Evolutionary conservation across 1,140 invertebrate genomes (phyloP).

Genomic region (Charaxes varanes): DNA sequence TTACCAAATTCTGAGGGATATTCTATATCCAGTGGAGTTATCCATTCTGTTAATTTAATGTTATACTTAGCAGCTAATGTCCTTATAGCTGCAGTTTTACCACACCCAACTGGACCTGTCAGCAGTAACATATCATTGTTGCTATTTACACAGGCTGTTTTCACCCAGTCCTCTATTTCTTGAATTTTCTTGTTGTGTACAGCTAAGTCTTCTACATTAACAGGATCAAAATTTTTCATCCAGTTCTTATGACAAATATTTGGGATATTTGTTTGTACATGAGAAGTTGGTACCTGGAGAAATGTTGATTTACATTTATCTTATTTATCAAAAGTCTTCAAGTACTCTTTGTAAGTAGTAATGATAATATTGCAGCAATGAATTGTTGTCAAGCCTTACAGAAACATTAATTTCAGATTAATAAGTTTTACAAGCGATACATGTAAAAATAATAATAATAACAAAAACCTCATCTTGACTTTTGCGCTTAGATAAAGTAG

Average conservation of each 20-base stretch:
- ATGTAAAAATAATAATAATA: background rate
- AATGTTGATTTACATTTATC: no score
- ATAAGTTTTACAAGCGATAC: no score
- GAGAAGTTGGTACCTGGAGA: background rate
- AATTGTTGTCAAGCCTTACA: no score
- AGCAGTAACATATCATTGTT: slow-evolving; percentile 76
- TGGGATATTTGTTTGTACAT: background rate
- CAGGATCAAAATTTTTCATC: slow-evolving; percentile 75
- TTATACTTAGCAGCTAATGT: slow-evolving; percentile 76
- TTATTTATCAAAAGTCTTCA: no score
- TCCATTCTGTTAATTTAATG: slow-evolving; percentile 81
- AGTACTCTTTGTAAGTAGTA: no score
- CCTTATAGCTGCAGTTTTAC: slow-evolving; percentile 79
- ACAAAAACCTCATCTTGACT: slow-evolving; percentile 2
- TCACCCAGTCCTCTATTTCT: slow-evolving; percentile 77
- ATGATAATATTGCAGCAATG: no score
- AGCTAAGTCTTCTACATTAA: slow-evolving; percentile 73
- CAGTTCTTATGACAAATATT: slow-evolving; percentile 61
- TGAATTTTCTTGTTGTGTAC: slow-evolving; percentile 78
- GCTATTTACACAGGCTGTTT: slow-evolving; percentile 37
- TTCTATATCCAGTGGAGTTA: slow-evolving; percentile 79
- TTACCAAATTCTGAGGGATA: slow-evolving; percentile 59
- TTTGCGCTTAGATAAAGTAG: no score
- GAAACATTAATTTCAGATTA: no score
- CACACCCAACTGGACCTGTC: slow-evolving; percentile 83